Conservation (phyloP, 2,113 vertebrate species). For the Gallinago media region DNA sequence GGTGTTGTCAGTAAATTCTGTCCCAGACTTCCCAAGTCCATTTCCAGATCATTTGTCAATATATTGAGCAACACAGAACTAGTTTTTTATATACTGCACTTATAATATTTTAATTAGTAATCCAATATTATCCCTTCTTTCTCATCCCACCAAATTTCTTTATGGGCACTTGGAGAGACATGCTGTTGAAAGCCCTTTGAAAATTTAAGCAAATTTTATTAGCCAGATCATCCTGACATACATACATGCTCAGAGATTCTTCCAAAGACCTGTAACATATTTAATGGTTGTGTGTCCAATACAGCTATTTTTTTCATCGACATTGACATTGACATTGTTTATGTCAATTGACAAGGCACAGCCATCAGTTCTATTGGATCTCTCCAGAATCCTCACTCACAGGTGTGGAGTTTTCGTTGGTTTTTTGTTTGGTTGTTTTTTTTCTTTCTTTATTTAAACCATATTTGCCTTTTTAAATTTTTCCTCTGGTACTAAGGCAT, state of each 20-base stretch:
- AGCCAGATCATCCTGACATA: neutral
- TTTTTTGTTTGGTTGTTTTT: neutral
- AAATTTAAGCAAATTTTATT: neutral
- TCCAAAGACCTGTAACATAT: neutral
- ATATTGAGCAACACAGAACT: neutral
- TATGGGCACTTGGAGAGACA: neutral
- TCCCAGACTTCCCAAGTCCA: neutral
- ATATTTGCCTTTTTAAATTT: neutral
- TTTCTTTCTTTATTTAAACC: neutral
- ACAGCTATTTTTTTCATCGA: neutral
- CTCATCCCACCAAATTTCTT: neutral
- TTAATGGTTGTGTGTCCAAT: neutral
- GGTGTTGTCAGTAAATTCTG: neutral
- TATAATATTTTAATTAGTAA: neutral
- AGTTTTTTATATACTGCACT: neutral
- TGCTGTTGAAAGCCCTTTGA: neutral
- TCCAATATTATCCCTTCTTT: neutral
- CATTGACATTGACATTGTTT: too few species aligned
- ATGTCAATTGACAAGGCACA: neutral
- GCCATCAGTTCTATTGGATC: neutral
- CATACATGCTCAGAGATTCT: neutral
- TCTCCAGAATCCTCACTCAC: neutral
- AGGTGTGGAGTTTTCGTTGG: neutral
- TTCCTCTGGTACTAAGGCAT: neutral
- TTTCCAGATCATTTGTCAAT: neutral